Percentiles rank a stretch among this genome's conserved stretches.
phyloP scores from a whole-genome alignment of 2,113 vertebrate species.

The Oriolus oriolus region DNA sequence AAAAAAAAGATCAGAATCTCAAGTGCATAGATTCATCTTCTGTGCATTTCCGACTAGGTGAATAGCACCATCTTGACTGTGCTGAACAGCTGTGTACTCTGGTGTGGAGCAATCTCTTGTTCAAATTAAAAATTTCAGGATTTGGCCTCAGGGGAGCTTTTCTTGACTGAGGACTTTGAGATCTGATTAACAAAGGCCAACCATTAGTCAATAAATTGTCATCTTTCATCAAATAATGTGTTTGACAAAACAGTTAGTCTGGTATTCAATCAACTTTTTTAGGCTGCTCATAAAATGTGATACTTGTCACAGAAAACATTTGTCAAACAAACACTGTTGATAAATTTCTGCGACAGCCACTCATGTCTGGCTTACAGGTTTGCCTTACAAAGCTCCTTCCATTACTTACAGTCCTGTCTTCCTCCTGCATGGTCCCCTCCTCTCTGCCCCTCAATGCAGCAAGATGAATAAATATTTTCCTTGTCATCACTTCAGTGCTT shows the following conservation, averaged over 20 bases:
- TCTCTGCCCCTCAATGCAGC: rapidly evolving
- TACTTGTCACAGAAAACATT: background rate
- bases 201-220: background rate
- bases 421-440: too few relatives aligned
- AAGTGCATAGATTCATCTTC: background rate
- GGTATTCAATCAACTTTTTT: background rate
- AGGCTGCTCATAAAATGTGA: background rate
- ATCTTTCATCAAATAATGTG: background rate
- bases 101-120: background rate
- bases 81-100: background rate
- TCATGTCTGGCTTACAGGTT: background rate
- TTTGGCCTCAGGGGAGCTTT: background rate
- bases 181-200: background rate
- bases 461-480: slow-evolving; percentile 7
- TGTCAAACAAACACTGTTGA: background rate
- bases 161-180: background rate
- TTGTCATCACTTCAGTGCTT: background rate
- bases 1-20: background rate
- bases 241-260: background rate
- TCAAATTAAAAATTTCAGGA: background rate
- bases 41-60: background rate
- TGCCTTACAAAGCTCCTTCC: background rate
- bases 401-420: background rate
- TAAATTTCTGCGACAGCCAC: background rate
- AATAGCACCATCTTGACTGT: background rate